Evolutionary conservation across 2,797 vertebrate genomes (phyloP).

Genomic region (Stomatorhinus walkeri): DNA sequence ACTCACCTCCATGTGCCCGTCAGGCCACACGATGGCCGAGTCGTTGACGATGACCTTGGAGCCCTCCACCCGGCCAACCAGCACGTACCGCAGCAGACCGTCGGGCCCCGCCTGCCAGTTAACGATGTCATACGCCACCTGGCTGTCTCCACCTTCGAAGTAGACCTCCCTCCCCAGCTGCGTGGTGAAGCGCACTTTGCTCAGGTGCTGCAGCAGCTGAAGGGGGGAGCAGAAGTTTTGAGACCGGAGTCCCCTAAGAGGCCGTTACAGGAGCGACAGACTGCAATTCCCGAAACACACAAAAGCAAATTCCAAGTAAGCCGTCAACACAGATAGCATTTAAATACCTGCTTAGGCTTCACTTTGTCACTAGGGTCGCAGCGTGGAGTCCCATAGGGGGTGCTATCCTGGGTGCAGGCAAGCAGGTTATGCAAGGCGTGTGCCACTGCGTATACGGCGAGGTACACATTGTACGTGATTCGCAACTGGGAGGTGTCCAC

Average conservation of each 20-base stretch:
- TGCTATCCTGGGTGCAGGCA: conserved; percentile 34
- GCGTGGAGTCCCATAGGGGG: conserved; percentile 21
- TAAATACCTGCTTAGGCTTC: conserved; percentile 45
- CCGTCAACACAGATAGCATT: neutral
- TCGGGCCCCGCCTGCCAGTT: conserved; percentile 56
- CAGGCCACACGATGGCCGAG: conserved; percentile 57
- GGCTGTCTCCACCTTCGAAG: conserved; percentile 52
- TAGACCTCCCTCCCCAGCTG: conserved; percentile 54
- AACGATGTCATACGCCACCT: conserved; percentile 61
- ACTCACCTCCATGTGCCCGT: conserved; percentile 43
- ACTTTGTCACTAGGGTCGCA: conserved; percentile 36
- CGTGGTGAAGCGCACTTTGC: conserved; percentile 53
- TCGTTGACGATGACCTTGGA: conserved; percentile 52
- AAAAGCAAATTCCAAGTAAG: neutral
- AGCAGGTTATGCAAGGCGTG: conserved; percentile 56
- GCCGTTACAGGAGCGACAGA: neutral
- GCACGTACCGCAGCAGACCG: conserved; percentile 40
- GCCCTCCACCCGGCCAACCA: conserved; percentile 53
- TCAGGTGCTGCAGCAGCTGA: conserved; percentile 53
- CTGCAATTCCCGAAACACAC: neutral
- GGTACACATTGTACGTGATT: conserved; percentile 57
- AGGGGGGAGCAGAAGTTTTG: neutral
- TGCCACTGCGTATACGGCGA: conserved; percentile 60
- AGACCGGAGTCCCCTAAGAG: neutral
- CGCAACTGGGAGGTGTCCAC: conserved; percentile 54